These are phyloP conservation scores for Nothoprocta pentlandii DNA, from an alignment of 2,113 vertebrate species.

Conservation along the genomic window DNA sequence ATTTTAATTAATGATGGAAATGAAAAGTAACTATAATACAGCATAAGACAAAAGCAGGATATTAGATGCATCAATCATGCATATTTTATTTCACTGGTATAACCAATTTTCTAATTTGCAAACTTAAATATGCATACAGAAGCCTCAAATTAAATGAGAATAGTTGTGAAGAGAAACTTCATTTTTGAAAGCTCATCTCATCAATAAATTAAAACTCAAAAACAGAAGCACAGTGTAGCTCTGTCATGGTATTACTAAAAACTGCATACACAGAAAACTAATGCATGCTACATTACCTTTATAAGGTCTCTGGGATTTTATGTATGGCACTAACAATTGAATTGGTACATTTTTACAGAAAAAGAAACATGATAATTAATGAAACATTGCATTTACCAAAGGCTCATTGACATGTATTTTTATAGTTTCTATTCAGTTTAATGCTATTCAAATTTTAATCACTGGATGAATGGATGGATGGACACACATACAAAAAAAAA, in stretches of 20 bases:
- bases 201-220: slow-evolving; percentile 19
- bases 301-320: neutral
- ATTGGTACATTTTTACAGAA: neutral
- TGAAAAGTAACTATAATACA: slow-evolving; percentile 20
- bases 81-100: slow-evolving; percentile 35
- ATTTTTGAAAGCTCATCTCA: slow-evolving; percentile 44
- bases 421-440: neutral
- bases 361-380: neutral
- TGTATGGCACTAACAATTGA: neutral
- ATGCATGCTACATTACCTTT: neutral
- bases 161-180: slow-evolving; percentile 1
- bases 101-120: slow-evolving; percentile 50
- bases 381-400: neutral
- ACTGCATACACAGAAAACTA: neutral
- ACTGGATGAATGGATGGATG: neutral
- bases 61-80: slow-evolving; percentile 48
- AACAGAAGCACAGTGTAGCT: neutral
- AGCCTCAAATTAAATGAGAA: slow-evolving; percentile 36
- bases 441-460: neutral
- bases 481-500: neutral
- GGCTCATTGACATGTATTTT: neutral
- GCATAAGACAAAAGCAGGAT: slow-evolving; percentile 1
- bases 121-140: slow-evolving; percentile 31
- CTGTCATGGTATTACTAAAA: neutral
- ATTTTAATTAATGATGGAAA: slow-evolving; percentile 65